Percentiles rank a stretch among this genome's conserved stretches.
phyloP scores from a whole-genome alignment of 1,140 invertebrate genomes.

The Philaenus spumarius region DNA sequence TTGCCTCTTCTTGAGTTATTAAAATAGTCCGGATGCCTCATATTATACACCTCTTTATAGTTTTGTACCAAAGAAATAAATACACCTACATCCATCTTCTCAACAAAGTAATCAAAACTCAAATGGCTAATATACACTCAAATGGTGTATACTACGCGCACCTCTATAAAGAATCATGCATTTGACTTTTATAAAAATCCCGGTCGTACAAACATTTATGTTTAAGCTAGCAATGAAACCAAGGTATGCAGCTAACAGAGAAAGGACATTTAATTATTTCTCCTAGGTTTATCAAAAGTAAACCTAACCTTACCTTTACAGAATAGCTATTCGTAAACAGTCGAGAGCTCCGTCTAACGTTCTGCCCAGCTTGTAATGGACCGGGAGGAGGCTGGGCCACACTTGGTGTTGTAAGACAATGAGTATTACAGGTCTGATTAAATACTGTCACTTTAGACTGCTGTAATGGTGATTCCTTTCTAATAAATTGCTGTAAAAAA shows the following conservation, averaged over 20 bases:
- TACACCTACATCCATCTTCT: too few species aligned
- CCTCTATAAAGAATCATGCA: too few species aligned
- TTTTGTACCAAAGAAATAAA: too few species aligned
- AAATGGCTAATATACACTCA: too few species aligned
- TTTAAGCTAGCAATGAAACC: too few species aligned
- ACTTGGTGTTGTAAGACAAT: conserved; percentile 50
- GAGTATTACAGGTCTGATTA: conserved; percentile 66
- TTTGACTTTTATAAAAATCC: too few species aligned
- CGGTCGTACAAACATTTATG: neutral
- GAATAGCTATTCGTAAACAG: conserved; percentile 87
- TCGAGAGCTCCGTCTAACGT: conserved; percentile 78
- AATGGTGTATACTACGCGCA: too few species aligned
- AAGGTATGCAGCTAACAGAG: neutral
- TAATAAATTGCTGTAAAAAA: conserved; percentile 40
- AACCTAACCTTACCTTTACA: conserved; percentile 62
- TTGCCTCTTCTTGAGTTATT: too few species aligned
- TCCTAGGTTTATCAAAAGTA: conserved; percentile 13
- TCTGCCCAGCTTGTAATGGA: conserved; percentile 38
- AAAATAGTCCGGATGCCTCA: too few species aligned
- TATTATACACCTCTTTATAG: too few species aligned
- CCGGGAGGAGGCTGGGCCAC: conserved; percentile 49
- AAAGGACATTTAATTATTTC: conserved; percentile 3
- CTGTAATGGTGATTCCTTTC: conserved; percentile 51
- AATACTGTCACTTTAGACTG: conserved; percentile 59
- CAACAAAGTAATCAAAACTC: too few species aligned